phyloP scores from a whole-genome alignment of 2,113 vertebrate genomes.

The Silurus asotus region DNA sequence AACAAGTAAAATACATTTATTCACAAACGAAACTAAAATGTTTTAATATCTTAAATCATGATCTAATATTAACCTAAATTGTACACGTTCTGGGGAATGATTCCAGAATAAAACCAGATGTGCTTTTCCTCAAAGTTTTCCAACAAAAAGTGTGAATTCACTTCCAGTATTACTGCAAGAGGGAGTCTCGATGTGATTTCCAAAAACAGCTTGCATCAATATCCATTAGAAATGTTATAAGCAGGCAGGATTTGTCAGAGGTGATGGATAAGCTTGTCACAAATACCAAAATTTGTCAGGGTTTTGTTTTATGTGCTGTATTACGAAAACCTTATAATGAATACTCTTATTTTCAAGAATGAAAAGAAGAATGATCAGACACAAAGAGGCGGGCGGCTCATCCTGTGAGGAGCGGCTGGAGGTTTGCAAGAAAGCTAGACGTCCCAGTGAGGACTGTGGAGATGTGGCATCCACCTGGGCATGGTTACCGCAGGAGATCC shows the following conservation, averaged over 20 bases:
- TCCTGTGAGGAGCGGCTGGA: conserved; percentile 68
- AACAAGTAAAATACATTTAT: background rate
- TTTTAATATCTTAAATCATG: background rate
- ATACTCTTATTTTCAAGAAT: conserved; percentile 70
- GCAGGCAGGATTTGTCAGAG: background rate
- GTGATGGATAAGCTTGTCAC: background rate
- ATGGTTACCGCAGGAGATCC: conserved; percentile 86
- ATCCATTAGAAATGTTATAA: background rate
- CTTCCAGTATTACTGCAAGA: background rate
- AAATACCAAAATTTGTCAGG: background rate
- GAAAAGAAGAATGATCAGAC: conserved; percentile 84
- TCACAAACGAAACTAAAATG: background rate
- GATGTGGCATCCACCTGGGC: conserved; percentile 75
- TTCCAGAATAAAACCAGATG: background rate
- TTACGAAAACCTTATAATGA: background rate
- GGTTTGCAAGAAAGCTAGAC: conserved; percentile 77
- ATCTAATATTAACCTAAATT: background rate
- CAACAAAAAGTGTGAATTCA: background rate
- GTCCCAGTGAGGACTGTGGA: conserved; percentile 48
- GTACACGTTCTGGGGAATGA: background rate
- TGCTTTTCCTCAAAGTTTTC: background rate
- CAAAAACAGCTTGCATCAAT: background rate
- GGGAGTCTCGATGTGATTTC: background rate
- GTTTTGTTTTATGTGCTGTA: background rate
- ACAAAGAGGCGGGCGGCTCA: conserved; percentile 66